phyloP scores from a whole-genome alignment of 2,113 vertebrate genomes.

The Poeciliopsis turrubarensis region DNA sequence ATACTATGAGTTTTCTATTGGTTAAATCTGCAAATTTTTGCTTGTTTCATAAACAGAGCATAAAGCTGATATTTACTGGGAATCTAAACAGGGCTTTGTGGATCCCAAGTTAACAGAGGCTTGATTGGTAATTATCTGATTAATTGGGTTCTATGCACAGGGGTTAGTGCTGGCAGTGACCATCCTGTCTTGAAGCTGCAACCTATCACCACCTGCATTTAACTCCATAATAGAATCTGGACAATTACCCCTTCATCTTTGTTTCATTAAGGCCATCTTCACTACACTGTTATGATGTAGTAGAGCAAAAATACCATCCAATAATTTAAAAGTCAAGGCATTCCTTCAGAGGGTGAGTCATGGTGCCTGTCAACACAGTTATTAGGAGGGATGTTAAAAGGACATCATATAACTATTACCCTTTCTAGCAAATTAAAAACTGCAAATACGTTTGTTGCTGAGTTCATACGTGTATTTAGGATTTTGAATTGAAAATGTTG shows the following conservation, averaged over 20 bases:
- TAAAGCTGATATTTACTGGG: constrained; percentile 6
- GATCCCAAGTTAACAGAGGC: constrained; percentile 10
- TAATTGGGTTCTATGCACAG: constrained; percentile 46
- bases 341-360: constrained; percentile 70
- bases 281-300: constrained; percentile 28
- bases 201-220: constrained; percentile 35
- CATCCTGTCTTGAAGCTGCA: constrained; percentile 42
- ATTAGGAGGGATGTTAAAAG: constrained; percentile 74
- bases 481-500: too few species aligned
- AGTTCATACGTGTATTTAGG: too few species aligned
- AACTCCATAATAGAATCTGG: constrained; percentile 46
- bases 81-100: constrained; percentile 5
- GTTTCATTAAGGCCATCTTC: constrained; percentile 56
- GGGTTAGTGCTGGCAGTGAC: constrained; percentile 34
- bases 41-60: neutral
- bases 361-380: constrained; percentile 73
- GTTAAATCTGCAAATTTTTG: neutral
- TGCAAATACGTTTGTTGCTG: too few species aligned
- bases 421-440: too few species aligned
- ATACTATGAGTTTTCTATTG: neutral
- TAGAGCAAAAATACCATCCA: constrained; percentile 68
- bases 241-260: constrained; percentile 71
- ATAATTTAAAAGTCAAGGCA: constrained; percentile 80
- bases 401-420: constrained; percentile 45
- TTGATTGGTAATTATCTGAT: constrained; percentile 49